Evolutionary conservation across 2,888 invertebrate genomes (phyloP), one percentile per base, ranked within the genome.

Genomic region (Monopis laevigella): DNA sequence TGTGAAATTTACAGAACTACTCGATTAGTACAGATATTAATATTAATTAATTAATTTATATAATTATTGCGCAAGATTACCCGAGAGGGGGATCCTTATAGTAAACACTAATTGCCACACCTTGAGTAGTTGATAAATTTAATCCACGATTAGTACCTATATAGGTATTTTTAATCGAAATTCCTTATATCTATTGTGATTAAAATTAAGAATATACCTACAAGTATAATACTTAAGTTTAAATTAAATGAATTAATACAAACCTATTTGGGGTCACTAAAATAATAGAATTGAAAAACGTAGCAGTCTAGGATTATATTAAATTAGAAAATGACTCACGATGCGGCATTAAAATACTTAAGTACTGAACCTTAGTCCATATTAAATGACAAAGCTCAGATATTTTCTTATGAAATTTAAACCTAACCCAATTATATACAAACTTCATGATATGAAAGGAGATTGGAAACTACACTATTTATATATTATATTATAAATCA

Each of bases 371-470:
- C 21, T 21, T 24, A n/a, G 6, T 8, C 8, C 8, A 29, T 59
- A 66, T 67, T 73, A 74, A 75, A 73, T 67, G 71, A 72, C 70
- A 56, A 80, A 80, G 78, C 78, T 80, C 78, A 80, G 75, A 75
- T 74, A 77, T 73, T 70, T 26, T 66, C 71, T 70, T 72, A 68
- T 61, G 62, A 71, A 62, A 63, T 59, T 68, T 64, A 65, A 59
- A 62, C 58, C 62, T 70, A 69, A 29, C 13, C 11, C 21, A 36
- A 36, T 24, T 21, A 36, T 66, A 55, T 78, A 78, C 75, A 49
- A 77, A 78, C 77, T 77, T 55, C 54, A 67, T 78, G 78, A 78
- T 80, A 78, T 78, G 80, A 75, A 53, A 66, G 56, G 61, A 62
- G 62, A 65, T 58, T 62, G 60, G 63, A 39, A 70, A 66, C 64